A percentile compares a stretch with the other conserved stretches of the same genome.
Conservation (phyloP, 1,140 invertebrate genomes). For the Drosophila santomea region DNA sequence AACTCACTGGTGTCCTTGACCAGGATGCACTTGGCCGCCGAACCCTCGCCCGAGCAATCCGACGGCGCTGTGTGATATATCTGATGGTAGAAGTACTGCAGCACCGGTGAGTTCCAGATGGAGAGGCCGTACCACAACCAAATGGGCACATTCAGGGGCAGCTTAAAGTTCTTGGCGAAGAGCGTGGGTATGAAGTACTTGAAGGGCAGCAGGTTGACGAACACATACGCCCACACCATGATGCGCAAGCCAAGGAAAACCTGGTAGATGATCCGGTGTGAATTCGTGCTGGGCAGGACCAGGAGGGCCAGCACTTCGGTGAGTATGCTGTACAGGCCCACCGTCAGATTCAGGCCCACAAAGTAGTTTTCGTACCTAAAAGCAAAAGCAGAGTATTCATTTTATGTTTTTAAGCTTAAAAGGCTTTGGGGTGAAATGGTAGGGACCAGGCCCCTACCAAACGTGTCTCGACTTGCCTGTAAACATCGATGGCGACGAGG, state of each 20-base stretch:
- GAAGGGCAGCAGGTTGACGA: constrained; percentile 77
- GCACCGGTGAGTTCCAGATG: constrained; percentile 82
- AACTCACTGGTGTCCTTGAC: constrained; percentile 77
- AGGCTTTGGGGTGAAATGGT: too few species aligned
- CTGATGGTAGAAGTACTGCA: constrained; percentile 84
- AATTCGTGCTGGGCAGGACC: constrained; percentile 69
- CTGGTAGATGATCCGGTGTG: constrained; percentile 74
- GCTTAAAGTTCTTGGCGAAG: constrained; percentile 82
- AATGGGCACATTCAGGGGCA: constrained; percentile 72
- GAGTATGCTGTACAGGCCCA: constrained; percentile 77
- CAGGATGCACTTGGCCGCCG: constrained; percentile 81
- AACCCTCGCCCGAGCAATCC: constrained; percentile 81
- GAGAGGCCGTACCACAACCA: constrained; percentile 83
- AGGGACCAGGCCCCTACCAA: background rate
- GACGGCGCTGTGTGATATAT: constrained; percentile 79
- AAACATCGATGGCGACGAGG: constrained; percentile 72
- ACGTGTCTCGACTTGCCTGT: constrained; percentile 57
- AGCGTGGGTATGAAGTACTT: constrained; percentile 82
- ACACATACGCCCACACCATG: constrained; percentile 76
- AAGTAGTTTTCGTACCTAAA: constrained; percentile 83
- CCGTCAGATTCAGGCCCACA: constrained; percentile 75
- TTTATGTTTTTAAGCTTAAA: background rate
- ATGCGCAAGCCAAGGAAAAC: constrained; percentile 75
- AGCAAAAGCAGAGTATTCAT: background rate
- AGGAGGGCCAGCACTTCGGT: constrained; percentile 70